Evolutionary conservation across 2,797 vertebrate genomes (phyloP).

Genomic region (Pangasius larnaudii): DNA sequence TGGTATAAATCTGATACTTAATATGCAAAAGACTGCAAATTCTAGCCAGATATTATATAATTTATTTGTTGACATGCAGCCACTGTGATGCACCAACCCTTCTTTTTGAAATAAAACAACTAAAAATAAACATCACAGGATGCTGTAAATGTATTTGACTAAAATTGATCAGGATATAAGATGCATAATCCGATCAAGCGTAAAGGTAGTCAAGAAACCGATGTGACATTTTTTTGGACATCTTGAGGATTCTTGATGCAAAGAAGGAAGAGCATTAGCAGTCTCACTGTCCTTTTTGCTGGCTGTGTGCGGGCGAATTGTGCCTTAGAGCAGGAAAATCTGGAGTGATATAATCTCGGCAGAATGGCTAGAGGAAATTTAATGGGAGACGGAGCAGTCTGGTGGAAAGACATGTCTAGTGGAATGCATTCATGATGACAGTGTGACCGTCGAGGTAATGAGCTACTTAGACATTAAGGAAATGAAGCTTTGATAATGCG

Average conservation of each 20-base stretch:
- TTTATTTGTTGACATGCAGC: not conserved
- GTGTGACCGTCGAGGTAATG: slow-evolving; percentile 59
- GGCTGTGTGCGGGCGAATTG: slow-evolving; percentile 49
- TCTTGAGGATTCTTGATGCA: not conserved
- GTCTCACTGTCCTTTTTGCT: slow-evolving; percentile 2
- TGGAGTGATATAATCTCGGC: slow-evolving; percentile 63
- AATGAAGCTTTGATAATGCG: slow-evolving; percentile 59
- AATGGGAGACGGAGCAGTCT: slow-evolving; percentile 57
- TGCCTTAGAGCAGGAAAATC: slow-evolving; percentile 56
- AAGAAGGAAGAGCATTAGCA: not conserved
- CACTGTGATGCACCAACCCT: not conserved
- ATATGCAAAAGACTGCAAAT: not conserved
- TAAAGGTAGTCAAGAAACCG: not conserved
- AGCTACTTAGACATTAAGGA: slow-evolving; percentile 61
- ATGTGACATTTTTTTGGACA: not conserved
- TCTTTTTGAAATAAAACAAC: not conserved
- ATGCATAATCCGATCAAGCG: not conserved
- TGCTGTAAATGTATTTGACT: not conserved
- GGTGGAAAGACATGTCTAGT: slow-evolving; percentile 56
- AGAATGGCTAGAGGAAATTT: slow-evolving; percentile 60
- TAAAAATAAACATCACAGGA: not conserved
- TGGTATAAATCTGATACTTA: not conserved
- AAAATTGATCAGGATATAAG: not conserved
- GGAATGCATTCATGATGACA: slow-evolving; percentile 59
- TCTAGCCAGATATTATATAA: not conserved